phyloP scores from a whole-genome alignment of 2,888 invertebrate genomes.

The Drosophila trichaetosa region DNA sequence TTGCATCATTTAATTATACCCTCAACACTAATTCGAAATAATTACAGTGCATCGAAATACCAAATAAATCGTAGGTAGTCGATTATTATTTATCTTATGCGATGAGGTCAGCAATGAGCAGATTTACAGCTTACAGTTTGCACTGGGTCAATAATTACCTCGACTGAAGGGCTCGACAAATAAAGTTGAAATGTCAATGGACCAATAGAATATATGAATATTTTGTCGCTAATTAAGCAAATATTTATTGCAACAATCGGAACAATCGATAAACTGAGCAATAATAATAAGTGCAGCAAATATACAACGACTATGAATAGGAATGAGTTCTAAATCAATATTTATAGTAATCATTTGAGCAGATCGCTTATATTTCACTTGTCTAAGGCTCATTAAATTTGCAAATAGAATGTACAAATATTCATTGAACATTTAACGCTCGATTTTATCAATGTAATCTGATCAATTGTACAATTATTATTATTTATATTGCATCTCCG shows the following conservation, averaged over 20 bases:
- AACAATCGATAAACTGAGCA: neutral
- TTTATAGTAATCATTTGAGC: neutral
- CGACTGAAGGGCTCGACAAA: constrained; percentile 19
- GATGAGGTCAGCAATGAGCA: constrained; percentile 36
- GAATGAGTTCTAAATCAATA: neutral
- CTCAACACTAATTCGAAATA: neutral
- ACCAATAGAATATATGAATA: neutral
- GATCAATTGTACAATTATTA: neutral
- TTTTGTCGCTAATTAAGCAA: neutral
- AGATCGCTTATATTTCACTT: neutral
- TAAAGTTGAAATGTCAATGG: neutral
- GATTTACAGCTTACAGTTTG: constrained; percentile 5
- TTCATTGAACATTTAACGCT: neutral
- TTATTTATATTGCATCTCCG: neutral
- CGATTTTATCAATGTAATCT: neutral
- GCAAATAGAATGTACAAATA: neutral
- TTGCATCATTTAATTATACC: neutral
- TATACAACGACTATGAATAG: neutral
- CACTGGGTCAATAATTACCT: constrained; percentile 31
- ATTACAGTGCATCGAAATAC: neutral
- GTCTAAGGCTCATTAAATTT: neutral
- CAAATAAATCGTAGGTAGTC: constrained; percentile 3
- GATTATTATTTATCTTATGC: constrained; percentile 36
- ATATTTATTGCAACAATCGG: neutral
- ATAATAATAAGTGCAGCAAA: neutral